Evolutionary conservation across 2,888 invertebrate genomes (phyloP), one percentile per base, ranked within the genome.

Genomic region (Morpho achilles): DNA sequence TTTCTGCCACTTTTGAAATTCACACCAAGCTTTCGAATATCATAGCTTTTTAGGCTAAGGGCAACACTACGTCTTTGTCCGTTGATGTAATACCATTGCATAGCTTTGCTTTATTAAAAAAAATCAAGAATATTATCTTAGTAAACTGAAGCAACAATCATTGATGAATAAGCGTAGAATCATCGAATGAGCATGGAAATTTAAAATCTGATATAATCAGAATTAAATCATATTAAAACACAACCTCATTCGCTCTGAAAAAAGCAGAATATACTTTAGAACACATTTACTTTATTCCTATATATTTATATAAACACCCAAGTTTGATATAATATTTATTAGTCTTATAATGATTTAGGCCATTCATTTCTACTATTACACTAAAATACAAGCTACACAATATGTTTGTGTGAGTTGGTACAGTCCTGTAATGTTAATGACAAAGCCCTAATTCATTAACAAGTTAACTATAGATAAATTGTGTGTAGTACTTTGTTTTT

Each of bases 61-160:
- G 69, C 71, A 72, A 66, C 65, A 65, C 68, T 62, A 54, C 53
- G 49, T 48, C 23, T 51, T 53, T 59, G 62, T 59, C 68, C 64
- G 63, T 69, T 59, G 52, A 58, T 49, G 46, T 61, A 67, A 67
- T 64, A 70, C 72, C 79, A 80, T 76, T 62, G 77, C 82, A 80
- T 82, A 69, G 84, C 86, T 80, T 82, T 68, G 82, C 80, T 83
- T 82, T 74, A 40, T 39, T 42, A n/a, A 54, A 32, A 43, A 59
- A 54, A 51, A 49, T 8, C 46, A 43, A 53, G 43, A 49, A 45
- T 22, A 56, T 53, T 49, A 47, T 48, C 50, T 50, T 54, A 54
- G 53, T 46, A 39, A 10, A 45, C 58, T 56, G 8, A 39, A 43
- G 44, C 51, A 49, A 42, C 43, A 23, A 47, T 22, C 39, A 55